These are phyloP conservation scores for Pseudopipra pipra DNA, from an alignment of 2,113 vertebrate genomes.

Conservation along the genomic window DNA sequence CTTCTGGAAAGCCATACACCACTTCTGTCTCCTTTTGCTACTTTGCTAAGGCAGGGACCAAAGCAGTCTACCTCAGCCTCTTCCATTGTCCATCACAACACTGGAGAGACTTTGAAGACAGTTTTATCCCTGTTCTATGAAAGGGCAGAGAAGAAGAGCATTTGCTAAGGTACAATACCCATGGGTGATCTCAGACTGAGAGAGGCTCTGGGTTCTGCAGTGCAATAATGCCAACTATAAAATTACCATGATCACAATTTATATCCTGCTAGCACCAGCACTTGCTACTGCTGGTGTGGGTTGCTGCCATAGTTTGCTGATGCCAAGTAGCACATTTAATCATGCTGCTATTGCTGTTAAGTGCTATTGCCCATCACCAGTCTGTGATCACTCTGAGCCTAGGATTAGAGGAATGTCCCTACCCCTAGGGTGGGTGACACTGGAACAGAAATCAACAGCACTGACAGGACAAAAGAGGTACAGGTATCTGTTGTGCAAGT, in stretches of 20 bases:
- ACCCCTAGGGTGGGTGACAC: no score
- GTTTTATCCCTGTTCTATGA: neutral
- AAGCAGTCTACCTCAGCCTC: neutral
- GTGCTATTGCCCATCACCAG: neutral
- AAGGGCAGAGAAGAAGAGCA: neutral
- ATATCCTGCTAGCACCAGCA: neutral
- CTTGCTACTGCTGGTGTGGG: neutral
- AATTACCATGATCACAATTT: neutral
- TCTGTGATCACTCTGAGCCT: neutral
- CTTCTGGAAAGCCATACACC: neutral
- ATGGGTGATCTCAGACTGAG: neutral
- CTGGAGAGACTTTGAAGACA: neutral
- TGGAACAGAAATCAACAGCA: neutral
- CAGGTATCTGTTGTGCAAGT: neutral
- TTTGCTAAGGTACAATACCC: neutral
- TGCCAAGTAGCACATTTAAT: neutral
- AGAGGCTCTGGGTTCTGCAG: neutral
- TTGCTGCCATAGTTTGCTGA: neutral
- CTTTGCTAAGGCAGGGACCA: neutral
- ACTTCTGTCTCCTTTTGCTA: neutral
- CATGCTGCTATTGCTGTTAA: neutral
- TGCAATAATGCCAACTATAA: neutral
- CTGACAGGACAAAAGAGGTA: neutral
- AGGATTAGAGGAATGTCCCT: neutral
- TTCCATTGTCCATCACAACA: neutral